These are phyloP conservation scores for Rhinophrynus dorsalis DNA, from an alignment of 2,797 vertebrate genomes.

Conservation along the genomic window DNA sequence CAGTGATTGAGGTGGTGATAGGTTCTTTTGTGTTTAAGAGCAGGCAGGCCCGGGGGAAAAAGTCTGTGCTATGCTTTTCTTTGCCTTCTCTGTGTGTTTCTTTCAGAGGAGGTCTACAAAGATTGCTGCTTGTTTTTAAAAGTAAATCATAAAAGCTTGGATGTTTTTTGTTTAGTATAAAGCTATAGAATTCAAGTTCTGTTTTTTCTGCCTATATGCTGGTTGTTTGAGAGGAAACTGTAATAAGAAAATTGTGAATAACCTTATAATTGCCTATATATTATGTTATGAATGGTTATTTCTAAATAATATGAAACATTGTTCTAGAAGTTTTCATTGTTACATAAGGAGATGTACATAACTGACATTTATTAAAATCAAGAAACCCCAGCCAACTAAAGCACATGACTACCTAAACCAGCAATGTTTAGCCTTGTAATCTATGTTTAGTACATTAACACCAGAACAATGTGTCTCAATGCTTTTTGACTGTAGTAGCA, in stretches of 20 bases:
- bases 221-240: not conserved
- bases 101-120: slow-evolving; percentile 42
- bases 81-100: slow-evolving; percentile 44
- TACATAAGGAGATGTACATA: slow-evolving; percentile 51
- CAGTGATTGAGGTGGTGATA: slow-evolving; percentile 69
- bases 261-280: not conserved
- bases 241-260: slow-evolving; percentile 9
- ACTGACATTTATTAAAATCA: slow-evolving; percentile 30
- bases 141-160: slow-evolving; percentile 17
- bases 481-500: slow-evolving; percentile 56
- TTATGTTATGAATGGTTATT: slow-evolving; percentile 6
- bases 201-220: not conserved
- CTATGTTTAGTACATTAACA: slow-evolving; percentile 59
- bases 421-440: slow-evolving; percentile 57
- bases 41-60: slow-evolving; percentile 56
- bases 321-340: not conserved
- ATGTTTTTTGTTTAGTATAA: not conserved
- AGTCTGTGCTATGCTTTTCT: slow-evolving; percentile 54
- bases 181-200: not conserved
- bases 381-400: slow-evolving; percentile 17
- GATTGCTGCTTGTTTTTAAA: slow-evolving; percentile 5
- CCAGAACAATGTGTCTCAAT: slow-evolving; percentile 50
- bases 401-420: slow-evolving; percentile 48
- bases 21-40: slow-evolving; percentile 70
- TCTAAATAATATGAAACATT: slow-evolving; percentile 21